These are phyloP conservation scores for Sebastes oblongus DNA, from an alignment of 2,797 vertebrate genomes.

Conservation along the genomic window DNA sequence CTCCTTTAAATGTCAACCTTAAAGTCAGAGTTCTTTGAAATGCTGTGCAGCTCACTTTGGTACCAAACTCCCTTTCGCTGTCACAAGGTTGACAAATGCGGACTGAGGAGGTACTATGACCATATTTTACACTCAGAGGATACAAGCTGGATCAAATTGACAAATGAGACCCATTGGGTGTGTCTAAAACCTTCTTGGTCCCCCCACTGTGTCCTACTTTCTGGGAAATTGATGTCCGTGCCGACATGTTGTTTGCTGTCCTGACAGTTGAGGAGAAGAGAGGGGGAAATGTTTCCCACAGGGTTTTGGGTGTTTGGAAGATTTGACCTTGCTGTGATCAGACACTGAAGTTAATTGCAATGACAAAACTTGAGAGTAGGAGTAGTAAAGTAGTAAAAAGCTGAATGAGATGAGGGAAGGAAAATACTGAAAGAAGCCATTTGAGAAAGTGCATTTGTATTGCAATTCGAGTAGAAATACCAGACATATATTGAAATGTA, in stretches of 20 bases:
- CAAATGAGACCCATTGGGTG: slow-evolving; percentile 22
- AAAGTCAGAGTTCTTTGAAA: not conserved
- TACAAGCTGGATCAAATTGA: slow-evolving; percentile 5
- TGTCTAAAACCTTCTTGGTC: not conserved
- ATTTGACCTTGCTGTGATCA: not conserved
- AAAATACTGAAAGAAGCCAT: not conserved
- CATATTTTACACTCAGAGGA: slow-evolving; percentile 14
- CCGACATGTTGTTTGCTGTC: not conserved
- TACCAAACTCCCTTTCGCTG: not conserved
- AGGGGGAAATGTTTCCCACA: not conserved
- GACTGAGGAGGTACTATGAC: not conserved
- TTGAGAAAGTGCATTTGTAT: not conserved
- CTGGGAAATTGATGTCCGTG: slow-evolving; percentile 15
- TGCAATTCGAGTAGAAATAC: not conserved
- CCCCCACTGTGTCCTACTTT: slow-evolving; percentile 23
- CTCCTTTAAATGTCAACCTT: not conserved
- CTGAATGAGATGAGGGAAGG: not conserved
- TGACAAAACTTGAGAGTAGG: not conserved
- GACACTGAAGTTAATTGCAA: not conserved
- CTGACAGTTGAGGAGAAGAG: slow-evolving; percentile 14
- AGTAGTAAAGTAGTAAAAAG: not conserved
- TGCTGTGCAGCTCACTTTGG: not conserved
- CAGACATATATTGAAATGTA: not conserved
- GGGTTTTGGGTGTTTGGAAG: not conserved
- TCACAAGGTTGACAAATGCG: not conserved